Evolutionary conservation across 2,113 vertebrate species (phyloP).

Genomic region (Nymphicus hollandicus): DNA sequence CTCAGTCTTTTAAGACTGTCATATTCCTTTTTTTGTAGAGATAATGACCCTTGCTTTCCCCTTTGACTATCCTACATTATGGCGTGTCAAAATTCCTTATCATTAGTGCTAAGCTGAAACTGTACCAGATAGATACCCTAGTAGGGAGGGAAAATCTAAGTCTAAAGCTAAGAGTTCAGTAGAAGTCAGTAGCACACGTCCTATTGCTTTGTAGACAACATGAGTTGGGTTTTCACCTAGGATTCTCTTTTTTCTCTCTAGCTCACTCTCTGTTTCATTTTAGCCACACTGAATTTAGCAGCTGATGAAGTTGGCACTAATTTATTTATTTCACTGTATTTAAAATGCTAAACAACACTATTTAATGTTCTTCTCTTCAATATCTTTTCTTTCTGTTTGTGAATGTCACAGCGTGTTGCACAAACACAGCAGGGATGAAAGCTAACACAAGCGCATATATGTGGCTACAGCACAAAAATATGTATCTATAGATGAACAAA

Average conservation of each 20-base stretch:
- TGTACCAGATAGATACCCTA: background rate
- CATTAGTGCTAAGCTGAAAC: background rate
- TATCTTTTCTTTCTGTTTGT: slow-evolving; percentile 5
- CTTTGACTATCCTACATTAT: background rate
- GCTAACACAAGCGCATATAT: slow-evolving; percentile 16
- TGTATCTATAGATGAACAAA: background rate
- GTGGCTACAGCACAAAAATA: slow-evolving; percentile 11
- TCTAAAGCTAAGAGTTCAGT: background rate
- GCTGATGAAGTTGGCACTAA: background rate
- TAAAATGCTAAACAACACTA: background rate
- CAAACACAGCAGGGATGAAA: slow-evolving; percentile 23
- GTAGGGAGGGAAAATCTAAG: background rate
- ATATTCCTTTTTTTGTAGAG: background rate
- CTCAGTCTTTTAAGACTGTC: background rate
- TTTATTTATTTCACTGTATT: background rate
- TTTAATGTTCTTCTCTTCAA: background rate
- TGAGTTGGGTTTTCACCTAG: background rate
- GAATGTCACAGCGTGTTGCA: slow-evolving; percentile 14
- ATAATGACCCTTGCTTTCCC: background rate
- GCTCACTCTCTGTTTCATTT: background rate
- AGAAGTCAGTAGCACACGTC: background rate
- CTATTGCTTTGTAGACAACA: background rate
- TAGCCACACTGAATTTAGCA: background rate
- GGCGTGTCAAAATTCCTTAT: background rate
- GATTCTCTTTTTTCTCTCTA: background rate